These are phyloP conservation scores for Beroe forskalii DNA, from an alignment of 37 sponge, comb jelly and placozoan species.

Conservation along the genomic window DNA sequence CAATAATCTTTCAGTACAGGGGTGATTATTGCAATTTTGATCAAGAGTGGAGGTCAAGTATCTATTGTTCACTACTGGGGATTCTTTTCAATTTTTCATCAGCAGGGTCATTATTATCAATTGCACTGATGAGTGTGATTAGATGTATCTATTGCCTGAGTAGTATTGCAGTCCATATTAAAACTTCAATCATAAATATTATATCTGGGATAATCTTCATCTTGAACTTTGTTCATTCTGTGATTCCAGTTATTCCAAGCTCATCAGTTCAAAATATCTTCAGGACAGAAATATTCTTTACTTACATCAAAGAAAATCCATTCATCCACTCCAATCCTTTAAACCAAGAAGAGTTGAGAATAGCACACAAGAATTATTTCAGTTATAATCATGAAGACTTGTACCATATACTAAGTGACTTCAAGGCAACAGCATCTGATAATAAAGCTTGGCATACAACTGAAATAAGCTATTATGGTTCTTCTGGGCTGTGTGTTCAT, in stretches of 20 bases:
- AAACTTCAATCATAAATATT: neutral
- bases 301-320: neutral
- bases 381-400: neutral
- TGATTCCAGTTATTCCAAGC: neutral
- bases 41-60: slow-evolving; percentile 16
- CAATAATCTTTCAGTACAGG: neutral
- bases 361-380: neutral
- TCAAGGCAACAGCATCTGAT: neutral
- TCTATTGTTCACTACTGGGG: neutral
- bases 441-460: neutral
- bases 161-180: too few species aligned
- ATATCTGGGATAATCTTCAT: neutral
- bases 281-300: too few species aligned
- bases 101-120: neutral
- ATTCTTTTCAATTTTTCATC: neutral
- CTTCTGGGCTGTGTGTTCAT: neutral
- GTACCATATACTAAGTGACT: neutral
- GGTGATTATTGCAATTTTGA: slow-evolving; percentile 1
- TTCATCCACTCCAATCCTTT: neutral
- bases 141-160: neutral
- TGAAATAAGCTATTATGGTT: slow-evolving; percentile 40
- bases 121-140: neutral
- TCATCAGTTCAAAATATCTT: neutral
- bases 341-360: neutral
- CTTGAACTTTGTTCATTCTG: neutral